Evolutionary conservation across 1,140 invertebrate species (phyloP).

Genomic region (Hypsibius dujardini): DNA sequence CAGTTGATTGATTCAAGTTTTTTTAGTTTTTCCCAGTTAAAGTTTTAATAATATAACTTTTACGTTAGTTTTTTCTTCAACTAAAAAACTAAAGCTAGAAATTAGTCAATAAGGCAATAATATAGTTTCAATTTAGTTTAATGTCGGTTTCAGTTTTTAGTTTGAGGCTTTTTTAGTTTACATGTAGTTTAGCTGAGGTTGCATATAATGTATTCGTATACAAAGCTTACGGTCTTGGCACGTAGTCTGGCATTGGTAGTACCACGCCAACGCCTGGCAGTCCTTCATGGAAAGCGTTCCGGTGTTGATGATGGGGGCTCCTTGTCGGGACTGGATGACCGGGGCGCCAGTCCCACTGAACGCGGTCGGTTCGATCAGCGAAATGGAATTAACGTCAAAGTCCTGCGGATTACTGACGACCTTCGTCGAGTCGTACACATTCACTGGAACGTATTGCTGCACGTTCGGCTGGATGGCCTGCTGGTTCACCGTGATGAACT

Average conservation of each 20-base stretch:
- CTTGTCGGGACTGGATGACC: not conserved
- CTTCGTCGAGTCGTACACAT: not conserved
- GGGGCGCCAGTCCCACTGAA: slow-evolving; percentile 3
- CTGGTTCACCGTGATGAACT: not conserved
- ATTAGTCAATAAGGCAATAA: too few species aligned
- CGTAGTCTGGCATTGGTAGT: not conserved
- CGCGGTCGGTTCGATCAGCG: not conserved
- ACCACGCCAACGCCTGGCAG: not conserved
- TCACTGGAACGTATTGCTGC: not conserved
- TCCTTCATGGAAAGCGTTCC: not conserved
- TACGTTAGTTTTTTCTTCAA: too few species aligned
- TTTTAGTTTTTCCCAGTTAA: too few species aligned
- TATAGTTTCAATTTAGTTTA: too few species aligned
- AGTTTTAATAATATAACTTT: too few species aligned
- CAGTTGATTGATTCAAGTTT: too few species aligned
- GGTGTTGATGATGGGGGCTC: not conserved
- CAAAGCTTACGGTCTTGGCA: too few species aligned
- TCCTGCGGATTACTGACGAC: not conserved
- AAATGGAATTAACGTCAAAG: slow-evolving; percentile 11
- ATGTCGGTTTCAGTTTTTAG: too few species aligned
- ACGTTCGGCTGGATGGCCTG: not conserved
- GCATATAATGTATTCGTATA: too few species aligned
- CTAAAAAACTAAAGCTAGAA: too few species aligned
- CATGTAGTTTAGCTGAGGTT: too few species aligned
- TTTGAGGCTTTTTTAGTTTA: too few species aligned